Conservation (phyloP, 1,140 invertebrate genomes). For the Lordiphosa collinella region DNA sequence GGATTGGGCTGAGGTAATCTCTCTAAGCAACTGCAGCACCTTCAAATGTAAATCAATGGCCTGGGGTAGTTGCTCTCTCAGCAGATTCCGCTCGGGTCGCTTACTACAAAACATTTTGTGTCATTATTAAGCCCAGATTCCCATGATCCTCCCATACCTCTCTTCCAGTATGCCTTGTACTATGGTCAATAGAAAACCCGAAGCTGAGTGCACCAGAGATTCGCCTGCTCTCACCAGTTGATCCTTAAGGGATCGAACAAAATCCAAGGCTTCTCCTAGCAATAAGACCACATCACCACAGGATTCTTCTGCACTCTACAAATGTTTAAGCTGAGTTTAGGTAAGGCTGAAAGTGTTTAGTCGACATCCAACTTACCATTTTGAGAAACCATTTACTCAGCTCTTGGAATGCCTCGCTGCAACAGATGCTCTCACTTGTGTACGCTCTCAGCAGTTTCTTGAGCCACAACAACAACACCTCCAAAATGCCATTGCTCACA, state of each 20-base stretch:
- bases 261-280: slow-evolving; percentile 20
- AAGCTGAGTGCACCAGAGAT: slow-evolving; percentile 22
- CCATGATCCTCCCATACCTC: background rate
- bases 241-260: slow-evolving; percentile 6
- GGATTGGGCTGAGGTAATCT: background rate
- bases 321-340: background rate
- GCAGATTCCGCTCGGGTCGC: slow-evolving; percentile 1
- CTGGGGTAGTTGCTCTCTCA: slow-evolving; percentile 2
- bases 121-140: background rate
- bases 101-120: background rate
- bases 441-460: slow-evolving; percentile 44
- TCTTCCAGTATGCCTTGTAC: slow-evolving; percentile 14
- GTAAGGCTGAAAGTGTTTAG: no score
- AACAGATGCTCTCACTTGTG: slow-evolving; percentile 17
- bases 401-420: slow-evolving; percentile 13
- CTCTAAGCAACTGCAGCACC: slow-evolving; percentile 24
- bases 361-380: slow-evolving; percentile 5
- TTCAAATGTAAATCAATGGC: slow-evolving; percentile 23
- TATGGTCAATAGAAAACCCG: slow-evolving; percentile 31
- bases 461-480: slow-evolving; percentile 48
- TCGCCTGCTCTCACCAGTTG: slow-evolving; percentile 18
- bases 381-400: slow-evolving; percentile 37
- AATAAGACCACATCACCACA: slow-evolving; percentile 5
- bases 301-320: slow-evolving; percentile 12
- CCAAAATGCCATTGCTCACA: slow-evolving; percentile 3